Evolutionary conservation across 2,113 vertebrate species (phyloP).

Genomic region (Caranx melampygus): DNA sequence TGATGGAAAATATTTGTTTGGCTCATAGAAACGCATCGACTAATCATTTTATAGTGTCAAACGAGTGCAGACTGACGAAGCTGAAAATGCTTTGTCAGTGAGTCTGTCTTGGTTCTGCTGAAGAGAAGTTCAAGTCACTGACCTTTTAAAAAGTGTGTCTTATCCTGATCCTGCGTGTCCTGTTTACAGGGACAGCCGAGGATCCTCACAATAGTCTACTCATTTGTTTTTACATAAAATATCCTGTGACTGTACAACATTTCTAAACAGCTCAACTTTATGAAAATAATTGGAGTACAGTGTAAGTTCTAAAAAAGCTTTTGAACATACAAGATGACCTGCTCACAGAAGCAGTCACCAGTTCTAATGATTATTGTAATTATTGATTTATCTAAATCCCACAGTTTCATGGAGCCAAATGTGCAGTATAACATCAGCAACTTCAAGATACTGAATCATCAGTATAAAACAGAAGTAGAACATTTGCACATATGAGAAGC

Average conservation of each 20-base stretch:
- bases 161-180: too few relatives aligned
- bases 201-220: too few relatives aligned
- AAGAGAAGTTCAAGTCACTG: background rate
- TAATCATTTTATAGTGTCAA: background rate
- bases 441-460: background rate
- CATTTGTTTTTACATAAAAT: background rate
- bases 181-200: too few relatives aligned
- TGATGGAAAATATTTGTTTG: conserved; percentile 29
- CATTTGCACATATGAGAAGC: background rate
- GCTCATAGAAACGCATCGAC: background rate
- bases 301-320: background rate
- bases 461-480: background rate
- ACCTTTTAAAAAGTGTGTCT: background rate
- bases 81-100: background rate
- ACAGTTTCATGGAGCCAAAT: background rate
- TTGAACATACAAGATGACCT: background rate
- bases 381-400: background rate
- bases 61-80: background rate
- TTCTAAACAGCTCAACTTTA: background rate
- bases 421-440: background rate
- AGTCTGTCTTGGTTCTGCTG: background rate
- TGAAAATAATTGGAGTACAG: background rate
- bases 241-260: background rate
- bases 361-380: background rate
- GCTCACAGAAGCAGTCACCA: background rate